Evolutionary conservation across 2,888 invertebrate genomes (phyloP).

Genomic region (Ennomos erosarius): DNA sequence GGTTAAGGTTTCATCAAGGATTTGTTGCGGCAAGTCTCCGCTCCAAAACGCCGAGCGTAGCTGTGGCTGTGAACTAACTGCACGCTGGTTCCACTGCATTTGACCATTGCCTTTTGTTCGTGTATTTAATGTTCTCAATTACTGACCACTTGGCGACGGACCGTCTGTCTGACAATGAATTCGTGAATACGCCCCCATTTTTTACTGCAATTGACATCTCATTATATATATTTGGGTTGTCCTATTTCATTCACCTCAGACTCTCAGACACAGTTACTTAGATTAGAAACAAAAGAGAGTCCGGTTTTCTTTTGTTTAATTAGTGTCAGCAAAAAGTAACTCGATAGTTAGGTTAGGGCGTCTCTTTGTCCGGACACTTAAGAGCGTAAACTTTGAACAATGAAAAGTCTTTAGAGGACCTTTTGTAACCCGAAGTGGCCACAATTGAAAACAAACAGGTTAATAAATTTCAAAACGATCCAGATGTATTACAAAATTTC

Average conservation of each 20-base stretch:
- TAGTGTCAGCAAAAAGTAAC: slow-evolving; percentile 77
- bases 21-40: slow-evolving; percentile 85
- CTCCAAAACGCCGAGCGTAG: slow-evolving; percentile 77
- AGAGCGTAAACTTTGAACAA: slow-evolving; percentile 65
- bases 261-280: slow-evolving; percentile 57
- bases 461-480: slow-evolving; percentile 84
- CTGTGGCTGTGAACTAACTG: slow-evolving; percentile 77
- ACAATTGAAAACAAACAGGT: slow-evolving; percentile 79
- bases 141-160: slow-evolving; percentile 55
- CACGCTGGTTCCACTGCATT: slow-evolving; percentile 81
- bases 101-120: slow-evolving; percentile 66
- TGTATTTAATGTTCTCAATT: slow-evolving; percentile 55
- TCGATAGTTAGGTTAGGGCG: slow-evolving; percentile 72
- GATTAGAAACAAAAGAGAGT: slow-evolving; percentile 58
- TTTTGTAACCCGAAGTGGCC: slow-evolving; percentile 66
- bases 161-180: slow-evolving; percentile 69
- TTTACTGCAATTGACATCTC: slow-evolving; percentile 38
- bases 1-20: slow-evolving; percentile 85
- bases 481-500: slow-evolving; percentile 80
- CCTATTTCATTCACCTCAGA: slow-evolving; percentile 62
- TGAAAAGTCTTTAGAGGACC: slow-evolving; percentile 72
- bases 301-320: slow-evolving; percentile 78
- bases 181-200: slow-evolving; percentile 54
- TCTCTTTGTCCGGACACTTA: slow-evolving; percentile 68
- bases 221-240: slow-evolving; percentile 27